Evolutionary conservation across 2,797 vertebrate genomes (phyloP), one percentile per base, ranked within the genome.

Genomic region (Thamnophis elegans): DNA sequence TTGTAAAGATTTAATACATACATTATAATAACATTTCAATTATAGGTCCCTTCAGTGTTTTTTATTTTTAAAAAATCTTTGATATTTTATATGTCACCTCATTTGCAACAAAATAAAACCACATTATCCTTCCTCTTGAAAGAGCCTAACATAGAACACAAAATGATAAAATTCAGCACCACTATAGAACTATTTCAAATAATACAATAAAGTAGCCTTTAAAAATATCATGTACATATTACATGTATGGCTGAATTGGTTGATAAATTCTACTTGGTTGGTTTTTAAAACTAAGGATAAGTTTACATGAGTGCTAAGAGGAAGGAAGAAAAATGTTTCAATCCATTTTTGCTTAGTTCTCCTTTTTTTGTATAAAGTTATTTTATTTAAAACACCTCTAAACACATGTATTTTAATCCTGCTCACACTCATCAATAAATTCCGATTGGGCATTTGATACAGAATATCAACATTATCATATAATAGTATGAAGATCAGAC

Each of bases 271-370:
- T 82, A 53, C 88, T 4, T 0, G 26, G 0, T 22, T 32, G 1
- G 1, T 88, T 54, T 54, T 90, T 89, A 91, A 94, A n/a, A 0
- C 53, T 88, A 65, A 32, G 85, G 89, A 91, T 87, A 89, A 18
- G 4, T 0, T 0, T 5, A 93, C 54, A 87, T 16, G 47, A 91
- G 11, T 94, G 36, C 5, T 93, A 7, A 60, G 54, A 4, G 65
- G 22, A 85, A 82, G 32, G 1, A 78, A 87, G 2, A 25, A 85
- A 87, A 59, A 14, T 22, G n/a, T 68, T 92, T 42, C 68, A 89
- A 55, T 32, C 28, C 86, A 5, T 14, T 47, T 90, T 68, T 88
- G 22, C 18, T 88, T 87, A 42, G 56, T 85, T 68, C 13, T 42
- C 8, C 2, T 22, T 26, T 78, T 78, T 42, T 26, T 36, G 26